phyloP scores from a whole-genome alignment of 2,113 vertebrate species.

The Ctenodactylus gundi region DNA sequence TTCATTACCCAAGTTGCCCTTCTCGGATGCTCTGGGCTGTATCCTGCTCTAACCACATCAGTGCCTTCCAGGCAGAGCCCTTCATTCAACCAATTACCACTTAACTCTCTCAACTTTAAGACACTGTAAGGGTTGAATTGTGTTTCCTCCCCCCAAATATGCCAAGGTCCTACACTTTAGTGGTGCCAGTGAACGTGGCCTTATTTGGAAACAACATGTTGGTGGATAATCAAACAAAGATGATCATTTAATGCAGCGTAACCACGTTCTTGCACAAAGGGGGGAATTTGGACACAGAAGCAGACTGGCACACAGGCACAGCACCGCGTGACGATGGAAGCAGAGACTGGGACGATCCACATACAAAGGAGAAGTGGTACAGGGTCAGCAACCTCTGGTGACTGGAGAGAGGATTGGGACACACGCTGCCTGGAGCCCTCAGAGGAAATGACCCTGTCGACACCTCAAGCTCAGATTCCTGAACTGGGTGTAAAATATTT shows the following conservation, averaged over 20 bases:
- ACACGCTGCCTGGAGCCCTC: neutral
- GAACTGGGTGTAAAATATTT: neutral
- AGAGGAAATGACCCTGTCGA: neutral
- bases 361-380: neutral
- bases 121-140: neutral
- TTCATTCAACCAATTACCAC: neutral
- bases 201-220: neutral
- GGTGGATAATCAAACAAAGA: neutral
- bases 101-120: neutral
- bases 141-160: neutral
- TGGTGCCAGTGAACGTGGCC: neutral
- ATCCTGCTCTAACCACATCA: neutral
- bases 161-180: neutral
- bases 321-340: neutral
- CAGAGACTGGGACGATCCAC: neutral
- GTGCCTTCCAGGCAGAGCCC: neutral
- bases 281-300: neutral
- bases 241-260: neutral
- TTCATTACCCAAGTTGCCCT: neutral
- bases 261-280: neutral
- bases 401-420: neutral
- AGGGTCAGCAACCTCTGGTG: neutral
- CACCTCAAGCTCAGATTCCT: neutral
- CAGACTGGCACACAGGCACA: neutral
- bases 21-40: neutral